Evolutionary conservation across 1,140 invertebrate genomes (phyloP).

Genomic region (Cephus cinctus): DNA sequence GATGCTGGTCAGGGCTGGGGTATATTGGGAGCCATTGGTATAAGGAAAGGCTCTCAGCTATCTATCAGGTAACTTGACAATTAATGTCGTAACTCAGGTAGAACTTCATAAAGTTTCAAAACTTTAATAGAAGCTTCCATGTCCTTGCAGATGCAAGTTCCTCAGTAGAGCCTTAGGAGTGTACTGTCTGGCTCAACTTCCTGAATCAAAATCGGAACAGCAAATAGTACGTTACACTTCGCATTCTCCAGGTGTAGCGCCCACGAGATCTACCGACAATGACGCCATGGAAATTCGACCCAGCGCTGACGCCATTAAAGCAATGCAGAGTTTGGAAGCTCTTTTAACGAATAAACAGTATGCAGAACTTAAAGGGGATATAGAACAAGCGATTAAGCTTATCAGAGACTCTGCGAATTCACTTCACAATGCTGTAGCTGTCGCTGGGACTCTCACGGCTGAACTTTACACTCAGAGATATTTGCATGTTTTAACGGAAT

Average conservation of each 20-base stretch:
- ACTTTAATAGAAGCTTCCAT: slow-evolving; percentile 11
- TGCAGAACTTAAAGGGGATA: slow-evolving; percentile 44
- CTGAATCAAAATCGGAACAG: slow-evolving; percentile 47
- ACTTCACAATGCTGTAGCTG: slow-evolving; percentile 48
- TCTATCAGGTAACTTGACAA: slow-evolving; percentile 54
- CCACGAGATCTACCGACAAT: slow-evolving; percentile 25
- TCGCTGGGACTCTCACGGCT: slow-evolving; percentile 39
- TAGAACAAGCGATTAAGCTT: slow-evolving; percentile 50
- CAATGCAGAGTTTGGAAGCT: slow-evolving; percentile 49
- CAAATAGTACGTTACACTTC: slow-evolving; percentile 37
- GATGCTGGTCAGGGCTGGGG: slow-evolving; percentile 60
- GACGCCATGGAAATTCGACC: slow-evolving; percentile 48
- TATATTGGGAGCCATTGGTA: slow-evolving; percentile 65
- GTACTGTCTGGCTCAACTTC: slow-evolving; percentile 54
- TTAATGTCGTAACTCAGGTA: neutral
- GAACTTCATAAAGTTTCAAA: neutral
- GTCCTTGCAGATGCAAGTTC: slow-evolving; percentile 49
- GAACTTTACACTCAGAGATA: slow-evolving; percentile 52
- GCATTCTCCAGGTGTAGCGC: slow-evolving; percentile 40
- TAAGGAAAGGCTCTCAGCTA: slow-evolving; percentile 61
- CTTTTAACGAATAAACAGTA: slow-evolving; percentile 52
- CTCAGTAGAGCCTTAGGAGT: slow-evolving; percentile 48
- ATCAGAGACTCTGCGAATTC: slow-evolving; percentile 57
- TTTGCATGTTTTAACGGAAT: slow-evolving; percentile 49
- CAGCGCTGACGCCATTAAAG: slow-evolving; percentile 51